A percentile compares a stretch with the other conserved stretches of the same genome.
Evolutionary conservation across 2,888 invertebrate species (phyloP).

Genomic region (Tinea semifulvella): DNA sequence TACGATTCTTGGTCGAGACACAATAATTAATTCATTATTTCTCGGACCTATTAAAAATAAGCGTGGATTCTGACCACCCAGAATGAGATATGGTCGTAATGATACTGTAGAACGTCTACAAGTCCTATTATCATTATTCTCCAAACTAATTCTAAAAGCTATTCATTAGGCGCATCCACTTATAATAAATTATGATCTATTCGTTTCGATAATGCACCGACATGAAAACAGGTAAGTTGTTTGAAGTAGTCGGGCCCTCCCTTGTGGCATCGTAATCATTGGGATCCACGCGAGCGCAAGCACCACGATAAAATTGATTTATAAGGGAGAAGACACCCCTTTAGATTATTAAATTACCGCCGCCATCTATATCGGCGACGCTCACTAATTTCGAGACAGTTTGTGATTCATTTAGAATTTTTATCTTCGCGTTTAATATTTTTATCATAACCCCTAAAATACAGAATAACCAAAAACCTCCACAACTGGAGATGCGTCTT

Average conservation of each 20-base stretch:
- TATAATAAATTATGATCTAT: background rate
- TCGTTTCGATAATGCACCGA: background rate
- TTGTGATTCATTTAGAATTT: slow-evolving; percentile 48
- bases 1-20: too few relatives aligned
- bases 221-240: slow-evolving; percentile 8
- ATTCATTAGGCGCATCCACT: background rate
- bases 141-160: too few relatives aligned
- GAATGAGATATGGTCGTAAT: too few relatives aligned
- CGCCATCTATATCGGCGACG: slow-evolving; percentile 29
- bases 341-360: slow-evolving; percentile 45
- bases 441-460: too few relatives aligned
- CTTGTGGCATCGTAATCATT: slow-evolving; percentile 30
- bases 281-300: slow-evolving; percentile 33
- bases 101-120: too few relatives aligned
- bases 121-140: too few relatives aligned
- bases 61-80: too few relatives aligned
- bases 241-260: slow-evolving; percentile 10
- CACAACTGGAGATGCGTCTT: too few relatives aligned
- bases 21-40: too few relatives aligned
- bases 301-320: slow-evolving; percentile 48
- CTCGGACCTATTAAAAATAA: too few relatives aligned
- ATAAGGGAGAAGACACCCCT: slow-evolving; percentile 38
- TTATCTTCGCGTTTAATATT: slow-evolving; percentile 25
- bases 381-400: slow-evolving; percentile 28
- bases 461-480: too few relatives aligned